Percentiles rank a stretch among this genome's conserved stretches.
phyloP scores from a whole-genome alignment of 2,797 vertebrate species.

The Botia almorhae region DNA sequence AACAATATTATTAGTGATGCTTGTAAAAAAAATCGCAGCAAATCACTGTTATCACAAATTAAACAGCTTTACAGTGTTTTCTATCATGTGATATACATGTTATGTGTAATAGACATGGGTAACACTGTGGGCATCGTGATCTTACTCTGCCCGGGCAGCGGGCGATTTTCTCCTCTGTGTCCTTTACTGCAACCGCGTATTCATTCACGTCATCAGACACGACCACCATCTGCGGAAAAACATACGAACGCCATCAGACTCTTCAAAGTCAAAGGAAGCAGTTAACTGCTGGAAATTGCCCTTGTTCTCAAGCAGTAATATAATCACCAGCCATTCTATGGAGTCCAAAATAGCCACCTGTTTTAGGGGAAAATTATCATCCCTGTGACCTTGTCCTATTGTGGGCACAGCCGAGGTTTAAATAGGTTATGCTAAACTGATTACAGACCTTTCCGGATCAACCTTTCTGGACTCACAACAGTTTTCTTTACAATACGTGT shows the following conservation, averaged over 20 bases:
- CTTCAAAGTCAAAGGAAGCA: background rate
- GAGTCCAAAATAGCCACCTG: slow-evolving; percentile 21
- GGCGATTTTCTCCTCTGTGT: slow-evolving; percentile 94
- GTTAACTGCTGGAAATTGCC: slow-evolving; percentile 7
- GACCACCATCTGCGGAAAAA: slow-evolving; percentile 89
- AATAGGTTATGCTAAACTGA: background rate
- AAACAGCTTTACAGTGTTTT: too few species aligned
- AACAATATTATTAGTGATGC: too few species aligned
- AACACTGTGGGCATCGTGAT: background rate
- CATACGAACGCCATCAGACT: background rate
- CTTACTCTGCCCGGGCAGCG: slow-evolving; percentile 84
- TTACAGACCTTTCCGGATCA: background rate
- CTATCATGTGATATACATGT: background rate
- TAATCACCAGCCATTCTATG: slow-evolving; percentile 7
- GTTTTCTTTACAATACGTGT: background rate
- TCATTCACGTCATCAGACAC: slow-evolving; percentile 96
- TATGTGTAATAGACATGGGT: background rate
- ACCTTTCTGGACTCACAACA: background rate
- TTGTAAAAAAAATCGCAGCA: too few species aligned
- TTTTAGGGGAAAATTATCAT: slow-evolving; percentile 11
- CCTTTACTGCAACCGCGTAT: slow-evolving; percentile 92
- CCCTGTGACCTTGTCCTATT: slow-evolving; percentile 11
- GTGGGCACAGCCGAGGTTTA: background rate
- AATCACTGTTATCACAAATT: too few species aligned
- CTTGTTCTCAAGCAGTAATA: background rate